phyloP scores from a whole-genome alignment of 2,113 vertebrate genomes.

The Lanius ludovicianus region DNA sequence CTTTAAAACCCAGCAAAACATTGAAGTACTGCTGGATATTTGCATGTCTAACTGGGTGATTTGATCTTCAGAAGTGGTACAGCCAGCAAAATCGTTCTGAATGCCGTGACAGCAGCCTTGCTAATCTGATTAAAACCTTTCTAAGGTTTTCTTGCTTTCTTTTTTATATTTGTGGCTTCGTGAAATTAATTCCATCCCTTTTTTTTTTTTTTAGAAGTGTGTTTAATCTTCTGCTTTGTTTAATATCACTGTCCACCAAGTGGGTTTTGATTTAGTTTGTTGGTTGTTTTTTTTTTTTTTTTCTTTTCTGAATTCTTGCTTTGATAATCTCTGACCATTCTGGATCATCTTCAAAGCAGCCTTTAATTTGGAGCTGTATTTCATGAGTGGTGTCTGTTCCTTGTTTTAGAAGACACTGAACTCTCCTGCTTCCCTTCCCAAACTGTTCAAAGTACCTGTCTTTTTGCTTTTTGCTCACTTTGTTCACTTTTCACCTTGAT shows the following conservation, averaged over 20 bases:
- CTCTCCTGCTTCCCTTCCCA: background rate
- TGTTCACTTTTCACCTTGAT: conserved; percentile 15
- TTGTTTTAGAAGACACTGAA: background rate
- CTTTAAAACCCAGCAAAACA: background rate
- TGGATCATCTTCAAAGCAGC: conserved; percentile 37
- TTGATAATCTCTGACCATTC: conserved; percentile 44
- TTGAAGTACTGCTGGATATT: background rate
- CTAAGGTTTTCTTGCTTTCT: background rate
- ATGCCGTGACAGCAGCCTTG: background rate
- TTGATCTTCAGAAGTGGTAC: background rate
- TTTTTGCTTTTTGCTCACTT: background rate
- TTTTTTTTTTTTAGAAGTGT: background rate
- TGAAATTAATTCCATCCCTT: background rate
- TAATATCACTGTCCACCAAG: background rate
- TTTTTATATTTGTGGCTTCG: background rate
- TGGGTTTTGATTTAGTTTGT: background rate
- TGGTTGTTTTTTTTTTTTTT: background rate
- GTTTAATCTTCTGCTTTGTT: conserved; percentile 12
- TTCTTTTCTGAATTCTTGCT: background rate
- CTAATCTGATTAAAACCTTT: conserved; percentile 16
- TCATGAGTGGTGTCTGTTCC: background rate
- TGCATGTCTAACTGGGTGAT: background rate
- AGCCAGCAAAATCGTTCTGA: background rate
- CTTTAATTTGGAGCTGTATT: conserved; percentile 27
- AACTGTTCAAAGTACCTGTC: background rate